These are phyloP conservation scores for Apeltes quadracus DNA, from an alignment of 2,113 vertebrate species.

Conservation along the genomic window DNA sequence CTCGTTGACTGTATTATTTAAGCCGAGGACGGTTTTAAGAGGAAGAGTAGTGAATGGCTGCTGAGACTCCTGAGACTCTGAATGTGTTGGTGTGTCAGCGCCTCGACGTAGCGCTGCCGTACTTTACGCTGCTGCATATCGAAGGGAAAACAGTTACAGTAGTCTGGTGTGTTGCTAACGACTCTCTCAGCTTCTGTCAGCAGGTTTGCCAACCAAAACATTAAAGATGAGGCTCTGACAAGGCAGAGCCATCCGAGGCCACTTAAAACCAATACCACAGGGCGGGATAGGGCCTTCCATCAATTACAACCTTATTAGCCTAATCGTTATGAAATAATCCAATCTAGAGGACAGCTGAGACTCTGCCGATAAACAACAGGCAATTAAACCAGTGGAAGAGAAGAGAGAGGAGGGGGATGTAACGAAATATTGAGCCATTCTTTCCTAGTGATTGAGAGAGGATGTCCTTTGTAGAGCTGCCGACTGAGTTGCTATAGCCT, in stretches of 20 bases:
- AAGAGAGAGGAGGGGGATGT: not conserved
- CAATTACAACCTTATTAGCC: conserved; percentile 79
- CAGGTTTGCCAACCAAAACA: conserved; percentile 58
- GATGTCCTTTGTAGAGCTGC: not conserved
- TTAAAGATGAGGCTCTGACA: conserved; percentile 70
- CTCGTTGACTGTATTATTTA: conserved; percentile 27
- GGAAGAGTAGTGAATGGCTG: conserved; percentile 41
- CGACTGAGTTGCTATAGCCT: not conserved
- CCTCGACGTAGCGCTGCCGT: conserved; percentile 2
- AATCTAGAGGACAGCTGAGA: conserved; percentile 64
- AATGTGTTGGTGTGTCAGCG: conserved; percentile 32
- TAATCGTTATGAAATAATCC: conserved; percentile 77
- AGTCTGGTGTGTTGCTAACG: conserved; percentile 24
- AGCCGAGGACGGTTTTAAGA: conserved; percentile 48
- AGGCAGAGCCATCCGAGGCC: conserved; percentile 61
- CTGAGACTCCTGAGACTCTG: conserved; percentile 16
- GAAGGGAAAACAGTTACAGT: conserved; percentile 36
- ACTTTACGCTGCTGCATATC: not conserved
- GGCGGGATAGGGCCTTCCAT: conserved; percentile 70
- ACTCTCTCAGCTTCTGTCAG: conserved; percentile 44
- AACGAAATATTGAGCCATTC: not conserved
- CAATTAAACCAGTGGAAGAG: conserved; percentile 17
- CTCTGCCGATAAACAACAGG: conserved; percentile 43
- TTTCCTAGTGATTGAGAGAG: not conserved
- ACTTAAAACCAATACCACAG: conserved; percentile 70